phyloP scores from a whole-genome alignment of 2,888 invertebrate genomes.

The Imbricaverruca yamaguchii region DNA sequence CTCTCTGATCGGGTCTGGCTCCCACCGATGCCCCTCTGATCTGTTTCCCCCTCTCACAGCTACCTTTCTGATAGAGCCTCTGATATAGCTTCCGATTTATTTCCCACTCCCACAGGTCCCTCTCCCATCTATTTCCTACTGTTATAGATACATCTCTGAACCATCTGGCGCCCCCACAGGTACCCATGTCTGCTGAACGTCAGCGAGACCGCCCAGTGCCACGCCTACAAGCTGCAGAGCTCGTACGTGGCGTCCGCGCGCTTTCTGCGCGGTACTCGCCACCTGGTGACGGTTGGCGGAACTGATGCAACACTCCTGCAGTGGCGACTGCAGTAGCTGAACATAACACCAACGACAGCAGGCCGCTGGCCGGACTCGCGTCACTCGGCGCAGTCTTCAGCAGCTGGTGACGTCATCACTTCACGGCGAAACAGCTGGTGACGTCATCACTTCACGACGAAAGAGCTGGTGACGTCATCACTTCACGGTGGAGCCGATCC shows the following conservation, averaged over 20 bases:
- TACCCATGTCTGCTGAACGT: slow-evolving; percentile 61
- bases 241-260: slow-evolving; percentile 68
- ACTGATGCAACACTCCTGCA: slow-evolving; percentile 81
- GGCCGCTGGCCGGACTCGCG: neutral
- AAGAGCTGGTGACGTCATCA: neutral
- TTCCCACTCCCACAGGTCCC: no score
- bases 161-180: neutral
- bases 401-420: neutral
- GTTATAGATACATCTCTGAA: no score
- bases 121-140: no score
- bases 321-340: slow-evolving; percentile 59
- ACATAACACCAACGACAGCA: neutral
- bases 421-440: neutral
- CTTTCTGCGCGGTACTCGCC: slow-evolving; percentile 78
- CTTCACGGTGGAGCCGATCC: neutral
- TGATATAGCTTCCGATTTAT: no score
- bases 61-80: no score
- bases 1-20: no score
- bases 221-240: slow-evolving; percentile 79
- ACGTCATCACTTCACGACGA: neutral
- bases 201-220: slow-evolving; percentile 75
- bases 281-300: slow-evolving; percentile 78
- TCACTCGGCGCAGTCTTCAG: neutral
- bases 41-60: no score
- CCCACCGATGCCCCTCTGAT: no score